A percentile compares a stretch with the other conserved stretches of the same genome.
Conservation (phyloP, 2,797 vertebrate genomes). For the Etheostoma perlongum region DNA sequence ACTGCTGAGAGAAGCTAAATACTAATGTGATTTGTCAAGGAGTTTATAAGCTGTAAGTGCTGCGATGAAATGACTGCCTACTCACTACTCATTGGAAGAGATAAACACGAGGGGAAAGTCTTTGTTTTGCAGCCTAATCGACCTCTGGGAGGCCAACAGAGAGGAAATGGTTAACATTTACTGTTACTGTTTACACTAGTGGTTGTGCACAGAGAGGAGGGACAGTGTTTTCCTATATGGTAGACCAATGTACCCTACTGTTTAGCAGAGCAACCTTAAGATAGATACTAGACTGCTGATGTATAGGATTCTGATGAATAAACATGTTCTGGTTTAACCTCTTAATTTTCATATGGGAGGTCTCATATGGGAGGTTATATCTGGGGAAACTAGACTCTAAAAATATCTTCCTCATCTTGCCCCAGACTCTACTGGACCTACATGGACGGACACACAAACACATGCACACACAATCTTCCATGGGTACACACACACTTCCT, state of each 20-base stretch:
- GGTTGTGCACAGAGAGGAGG: slow-evolving; percentile 24
- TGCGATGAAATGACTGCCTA: slow-evolving; percentile 83
- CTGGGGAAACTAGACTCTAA: slow-evolving; percentile 76
- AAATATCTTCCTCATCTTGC: slow-evolving; percentile 78
- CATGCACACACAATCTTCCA: slow-evolving; percentile 31
- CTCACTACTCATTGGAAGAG: slow-evolving; percentile 70
- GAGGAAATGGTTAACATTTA: slow-evolving; percentile 64
- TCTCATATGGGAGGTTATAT: slow-evolving; percentile 56
- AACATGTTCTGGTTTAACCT: slow-evolving; percentile 73
- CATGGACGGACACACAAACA: slow-evolving; percentile 52
- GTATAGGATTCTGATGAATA: slow-evolving; percentile 70
- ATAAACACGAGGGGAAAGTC: slow-evolving; percentile 78
- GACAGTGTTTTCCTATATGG: slow-evolving; percentile 30
- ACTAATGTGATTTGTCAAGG: slow-evolving; percentile 85
- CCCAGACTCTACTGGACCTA: slow-evolving; percentile 65
- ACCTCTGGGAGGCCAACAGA: slow-evolving; percentile 53
- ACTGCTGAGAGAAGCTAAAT: slow-evolving; percentile 86
- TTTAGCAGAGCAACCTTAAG: slow-evolving; percentile 43
- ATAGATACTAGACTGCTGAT: slow-evolving; percentile 66
- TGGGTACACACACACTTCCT: slow-evolving; percentile 47
- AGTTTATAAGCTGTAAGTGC: slow-evolving; percentile 87
- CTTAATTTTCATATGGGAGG: slow-evolving; percentile 75
- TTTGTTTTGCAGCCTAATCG: slow-evolving; percentile 75
- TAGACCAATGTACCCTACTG: slow-evolving; percentile 27
- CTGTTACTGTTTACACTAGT: slow-evolving; percentile 13